Conservation (phyloP, 2,113 vertebrate genomes). For the Baryphthengus martii region DNA sequence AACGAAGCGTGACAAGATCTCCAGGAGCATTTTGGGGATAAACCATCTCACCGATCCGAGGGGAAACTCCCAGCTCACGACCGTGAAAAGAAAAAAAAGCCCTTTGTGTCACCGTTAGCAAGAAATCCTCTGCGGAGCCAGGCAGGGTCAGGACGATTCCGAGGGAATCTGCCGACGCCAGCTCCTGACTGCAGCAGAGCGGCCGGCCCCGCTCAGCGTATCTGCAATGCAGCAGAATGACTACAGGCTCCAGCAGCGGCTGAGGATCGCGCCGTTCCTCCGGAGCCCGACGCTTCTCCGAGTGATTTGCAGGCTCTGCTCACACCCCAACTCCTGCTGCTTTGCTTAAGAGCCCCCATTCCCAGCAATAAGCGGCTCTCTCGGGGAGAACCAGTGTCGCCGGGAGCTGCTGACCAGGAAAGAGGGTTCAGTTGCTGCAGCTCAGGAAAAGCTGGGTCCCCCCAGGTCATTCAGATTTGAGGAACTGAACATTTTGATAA, state of each 20-base stretch:
- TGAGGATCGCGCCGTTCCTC: neutral
- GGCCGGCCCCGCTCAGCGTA: neutral
- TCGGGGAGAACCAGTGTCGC: neutral
- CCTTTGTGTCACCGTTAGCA: neutral
- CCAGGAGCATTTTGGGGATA: neutral
- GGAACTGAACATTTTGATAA: slow-evolving; percentile 11
- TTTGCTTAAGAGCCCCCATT: neutral
- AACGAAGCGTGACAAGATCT: fast-evolving
- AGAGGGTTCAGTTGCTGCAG: neutral
- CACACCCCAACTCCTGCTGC: neutral
- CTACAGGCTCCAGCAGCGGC: neutral
- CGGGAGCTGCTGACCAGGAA: neutral
- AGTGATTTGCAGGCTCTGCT: neutral
- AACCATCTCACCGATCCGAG: neutral
- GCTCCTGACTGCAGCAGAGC: neutral
- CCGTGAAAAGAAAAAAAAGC: neutral
- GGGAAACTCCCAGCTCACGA: neutral
- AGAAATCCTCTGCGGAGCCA: neutral
- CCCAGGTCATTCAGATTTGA: neutral
- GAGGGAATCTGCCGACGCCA: neutral
- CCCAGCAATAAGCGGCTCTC: neutral
- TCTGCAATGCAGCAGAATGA: slow-evolving; percentile 53
- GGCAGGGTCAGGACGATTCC: too few relatives aligned
- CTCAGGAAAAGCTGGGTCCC: neutral
- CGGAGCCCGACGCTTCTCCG: neutral